These are phyloP conservation scores for Orientallactaga bullata DNA, from an alignment of 2,113 vertebrate genomes.

Conservation along the genomic window DNA sequence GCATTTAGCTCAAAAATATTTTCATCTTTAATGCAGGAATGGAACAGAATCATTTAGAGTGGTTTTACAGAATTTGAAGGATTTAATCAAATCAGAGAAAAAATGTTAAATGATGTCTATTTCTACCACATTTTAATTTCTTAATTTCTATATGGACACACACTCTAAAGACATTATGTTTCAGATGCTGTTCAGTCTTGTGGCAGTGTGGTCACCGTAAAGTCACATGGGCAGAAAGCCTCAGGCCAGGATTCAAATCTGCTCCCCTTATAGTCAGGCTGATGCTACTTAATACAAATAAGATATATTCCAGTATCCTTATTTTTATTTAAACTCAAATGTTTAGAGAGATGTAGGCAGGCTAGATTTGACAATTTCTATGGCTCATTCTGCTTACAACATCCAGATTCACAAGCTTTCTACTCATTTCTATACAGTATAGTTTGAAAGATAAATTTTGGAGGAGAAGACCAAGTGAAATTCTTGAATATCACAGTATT, in stretches of 20 bases:
- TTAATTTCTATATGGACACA: background rate
- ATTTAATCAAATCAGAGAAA: constrained; percentile 27
- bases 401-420: background rate
- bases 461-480: background rate
- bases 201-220: background rate
- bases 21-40: background rate
- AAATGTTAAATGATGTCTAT: background rate
- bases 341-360: background rate
- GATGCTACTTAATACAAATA: background rate
- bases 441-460: constrained; percentile 7
- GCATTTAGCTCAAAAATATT: background rate
- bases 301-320: background rate
- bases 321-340: background rate
- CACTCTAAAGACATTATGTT: background rate
- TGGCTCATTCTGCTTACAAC: background rate
- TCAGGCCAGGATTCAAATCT: background rate
- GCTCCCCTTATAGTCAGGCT: background rate
- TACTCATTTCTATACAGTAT: background rate
- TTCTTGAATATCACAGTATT: background rate
- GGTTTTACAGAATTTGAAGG: background rate
- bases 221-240: background rate
- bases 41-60: background rate
- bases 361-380: background rate
- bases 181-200: background rate
- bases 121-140: background rate